Evolutionary conservation across 2,888 invertebrate species (phyloP).

Genomic region (Cyrtodaria siliqua): DNA sequence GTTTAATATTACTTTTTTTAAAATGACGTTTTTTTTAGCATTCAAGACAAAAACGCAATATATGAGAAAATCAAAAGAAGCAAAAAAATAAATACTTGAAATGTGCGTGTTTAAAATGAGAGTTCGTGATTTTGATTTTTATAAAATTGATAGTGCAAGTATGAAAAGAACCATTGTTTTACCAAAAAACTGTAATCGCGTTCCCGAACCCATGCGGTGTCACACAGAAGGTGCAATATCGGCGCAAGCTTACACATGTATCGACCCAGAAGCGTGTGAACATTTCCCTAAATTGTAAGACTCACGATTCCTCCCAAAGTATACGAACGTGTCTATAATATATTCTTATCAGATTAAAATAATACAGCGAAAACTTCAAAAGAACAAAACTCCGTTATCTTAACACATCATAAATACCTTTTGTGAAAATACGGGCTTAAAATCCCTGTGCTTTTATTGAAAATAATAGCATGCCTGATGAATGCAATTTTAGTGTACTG

Average conservation of each 20-base stretch:
- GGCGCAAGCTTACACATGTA: neutral
- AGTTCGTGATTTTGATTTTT: no score
- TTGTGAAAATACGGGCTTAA: constrained; percentile 25
- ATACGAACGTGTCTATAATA: constrained; percentile 11
- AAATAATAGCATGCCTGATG: constrained; percentile 23
- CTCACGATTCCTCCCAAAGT: constrained; percentile 9
- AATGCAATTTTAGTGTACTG: constrained; percentile 16
- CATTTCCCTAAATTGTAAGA: neutral
- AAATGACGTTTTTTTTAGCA: no score
- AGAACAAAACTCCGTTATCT: constrained; percentile 38
- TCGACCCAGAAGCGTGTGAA: neutral
- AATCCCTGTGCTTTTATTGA: constrained; percentile 44
- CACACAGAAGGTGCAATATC: neutral
- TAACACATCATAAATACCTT: constrained; percentile 17
- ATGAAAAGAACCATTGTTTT: no score
- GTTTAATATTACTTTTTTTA: no score
- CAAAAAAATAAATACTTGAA: no score
- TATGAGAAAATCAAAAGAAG: no score
- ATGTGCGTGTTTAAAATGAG: no score
- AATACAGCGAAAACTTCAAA: constrained; percentile 31
- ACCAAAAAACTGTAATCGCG: no score
- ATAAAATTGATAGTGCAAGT: no score
- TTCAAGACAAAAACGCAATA: no score
- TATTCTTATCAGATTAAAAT: constrained; percentile 24
- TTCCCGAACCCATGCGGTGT: no score